phyloP scores from a whole-genome alignment of 2,888 invertebrate genomes.

The Lepidochitona cinerea region DNA sequence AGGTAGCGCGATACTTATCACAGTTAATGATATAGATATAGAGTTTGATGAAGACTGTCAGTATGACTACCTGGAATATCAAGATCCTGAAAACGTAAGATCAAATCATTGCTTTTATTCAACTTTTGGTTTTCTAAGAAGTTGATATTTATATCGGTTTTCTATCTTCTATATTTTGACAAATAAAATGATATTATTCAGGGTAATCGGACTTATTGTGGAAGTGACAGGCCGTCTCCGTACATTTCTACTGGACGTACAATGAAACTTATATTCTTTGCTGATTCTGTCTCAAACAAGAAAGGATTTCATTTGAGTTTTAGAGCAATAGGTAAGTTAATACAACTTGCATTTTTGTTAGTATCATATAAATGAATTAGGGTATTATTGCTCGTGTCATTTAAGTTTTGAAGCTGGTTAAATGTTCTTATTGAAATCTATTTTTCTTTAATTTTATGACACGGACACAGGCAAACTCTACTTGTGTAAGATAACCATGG shows the following conservation, averaged over 20 bases:
- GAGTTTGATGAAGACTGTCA: slow-evolving; percentile 75
- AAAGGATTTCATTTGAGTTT: not conserved
- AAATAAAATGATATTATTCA: no score
- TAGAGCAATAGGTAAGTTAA: not conserved
- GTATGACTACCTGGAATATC: slow-evolving; percentile 71
- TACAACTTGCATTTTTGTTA: no score
- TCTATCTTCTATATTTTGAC: not conserved
- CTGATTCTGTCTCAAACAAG: not conserved
- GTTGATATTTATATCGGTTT: no score
- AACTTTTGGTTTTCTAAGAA: no score
- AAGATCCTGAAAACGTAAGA: not conserved
- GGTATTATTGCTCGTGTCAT: no score
- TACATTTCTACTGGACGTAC: not conserved
- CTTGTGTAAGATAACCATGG: no score
- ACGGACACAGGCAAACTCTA: no score
- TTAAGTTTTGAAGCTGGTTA: no score
- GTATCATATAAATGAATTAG: no score
- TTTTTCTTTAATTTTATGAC: no score
- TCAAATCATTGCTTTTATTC: not conserved
- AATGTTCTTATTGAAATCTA: no score
- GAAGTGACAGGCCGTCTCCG: not conserved
- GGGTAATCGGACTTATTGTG: no score
- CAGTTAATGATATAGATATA: slow-evolving; percentile 77
- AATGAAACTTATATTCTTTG: not conserved
- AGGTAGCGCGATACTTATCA: slow-evolving; percentile 80